Base-by-base conservation (phyloP, 35 echinoderm and acorn worm species). In the Chiridota heheva region DNA sequence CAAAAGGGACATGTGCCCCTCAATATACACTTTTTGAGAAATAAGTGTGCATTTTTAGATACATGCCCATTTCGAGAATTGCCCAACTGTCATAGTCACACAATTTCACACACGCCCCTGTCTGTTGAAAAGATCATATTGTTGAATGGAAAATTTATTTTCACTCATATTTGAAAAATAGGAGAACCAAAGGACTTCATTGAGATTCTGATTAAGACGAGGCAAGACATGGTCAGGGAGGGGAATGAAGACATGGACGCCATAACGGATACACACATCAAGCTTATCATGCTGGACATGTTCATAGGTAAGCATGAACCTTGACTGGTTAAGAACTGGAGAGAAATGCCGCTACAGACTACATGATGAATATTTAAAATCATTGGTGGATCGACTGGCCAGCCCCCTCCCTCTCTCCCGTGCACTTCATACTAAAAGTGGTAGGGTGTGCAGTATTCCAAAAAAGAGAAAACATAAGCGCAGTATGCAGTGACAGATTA, bases 201-300 rank as follows among this genome's bases (percentile, higher is more conserved):
- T 7, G 77, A 81, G 20, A 60, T 61, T 55, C 59, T 66, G 51
- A 61, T 81, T 42, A 58, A 44, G 5, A 38, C 55, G 12, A 57
- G 64, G 35, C 24, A 81, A 40, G 77, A 66, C 29, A 60, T 60
- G 33, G n/a, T 24, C 36, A 60, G 43, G 33, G 60, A 62, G 4
- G 77, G 77, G 16, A 60, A 81, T 18, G 60, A 36, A 36, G 77
- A 81, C 60, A 36, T 81, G 58, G 59, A 66, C 38, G 36, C 39
- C 36, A 61, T 81, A 18, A 42, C 77, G 22, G 77, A 81, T 40
- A 42, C 77, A 0, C 77, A 81, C 77, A 40, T 81, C 27, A 26
- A 37, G 41, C 77, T 63, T 5, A 81, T 59, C 22, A 25, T 81
- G 17, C 26, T 41, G 1, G 60, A 81, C 32, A 27, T 81, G 3